These are phyloP conservation scores for Ctenosaura bakeri DNA, from an alignment of 2,797 vertebrate species.

Conservation along the genomic window DNA sequence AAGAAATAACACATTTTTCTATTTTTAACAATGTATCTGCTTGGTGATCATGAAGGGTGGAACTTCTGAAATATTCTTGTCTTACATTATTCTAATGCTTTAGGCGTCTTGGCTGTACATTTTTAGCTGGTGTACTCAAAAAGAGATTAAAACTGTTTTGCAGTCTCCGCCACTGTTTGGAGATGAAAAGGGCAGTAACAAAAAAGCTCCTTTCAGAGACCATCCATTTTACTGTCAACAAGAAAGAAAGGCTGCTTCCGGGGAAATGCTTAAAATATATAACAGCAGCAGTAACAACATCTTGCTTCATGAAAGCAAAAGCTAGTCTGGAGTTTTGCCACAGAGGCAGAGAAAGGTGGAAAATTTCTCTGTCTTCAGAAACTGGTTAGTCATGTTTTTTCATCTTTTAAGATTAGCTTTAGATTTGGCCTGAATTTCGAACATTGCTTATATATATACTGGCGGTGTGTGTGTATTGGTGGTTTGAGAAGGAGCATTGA, in stretches of 20 bases:
- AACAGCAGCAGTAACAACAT: constrained; percentile 47
- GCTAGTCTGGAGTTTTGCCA: constrained; percentile 29
- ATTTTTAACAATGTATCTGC: neutral
- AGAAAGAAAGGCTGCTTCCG: constrained; percentile 47
- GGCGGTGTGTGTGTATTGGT: too few species aligned
- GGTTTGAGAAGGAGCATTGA: neutral
- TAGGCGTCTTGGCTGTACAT: constrained; percentile 18
- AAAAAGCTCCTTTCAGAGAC: constrained; percentile 42
- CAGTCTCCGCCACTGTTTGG: constrained; percentile 8
- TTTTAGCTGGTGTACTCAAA: constrained; percentile 53
- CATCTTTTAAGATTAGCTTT: neutral
- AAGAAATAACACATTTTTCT: neutral
- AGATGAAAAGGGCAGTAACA: constrained; percentile 46
- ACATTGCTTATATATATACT: neutral
- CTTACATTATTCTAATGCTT: constrained; percentile 33
- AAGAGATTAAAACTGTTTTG: constrained; percentile 46
- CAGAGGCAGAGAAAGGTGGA: constrained; percentile 14
- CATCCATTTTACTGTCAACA: constrained; percentile 53
- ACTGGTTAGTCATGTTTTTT: neutral
- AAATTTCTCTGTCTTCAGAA: neutral
- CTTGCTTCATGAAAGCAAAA: constrained; percentile 39
- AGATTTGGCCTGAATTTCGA: neutral
- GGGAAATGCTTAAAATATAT: constrained; percentile 55
- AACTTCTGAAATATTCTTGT: constrained; percentile 26
- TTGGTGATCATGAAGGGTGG: constrained; percentile 30